Evolutionary conservation across 2,888 invertebrate genomes (phyloP).

Genomic region (Cheilosia soror): DNA sequence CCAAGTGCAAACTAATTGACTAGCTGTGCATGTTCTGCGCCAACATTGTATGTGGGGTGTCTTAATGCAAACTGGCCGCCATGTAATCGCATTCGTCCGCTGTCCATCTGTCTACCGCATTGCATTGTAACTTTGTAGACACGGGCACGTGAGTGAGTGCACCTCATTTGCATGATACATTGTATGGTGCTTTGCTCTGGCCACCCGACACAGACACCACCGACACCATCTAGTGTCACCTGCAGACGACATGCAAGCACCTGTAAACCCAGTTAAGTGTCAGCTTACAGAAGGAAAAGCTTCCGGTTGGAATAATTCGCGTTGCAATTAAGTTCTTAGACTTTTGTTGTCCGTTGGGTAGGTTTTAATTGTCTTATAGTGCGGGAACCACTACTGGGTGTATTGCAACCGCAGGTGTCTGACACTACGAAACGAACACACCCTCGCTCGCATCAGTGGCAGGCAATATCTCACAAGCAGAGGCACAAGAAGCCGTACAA

Average conservation of each 20-base stretch:
- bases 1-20: conserved; percentile 64
- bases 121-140: conserved; percentile 15
- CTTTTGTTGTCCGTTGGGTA: conserved; percentile 43
- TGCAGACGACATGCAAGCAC: conserved; percentile 67
- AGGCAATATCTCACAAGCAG: conserved; percentile 46
- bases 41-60: conserved; percentile 49
- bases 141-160: conserved; percentile 43
- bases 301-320: conserved; percentile 75
- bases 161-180: conserved; percentile 44
- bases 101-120: conserved; percentile 5
- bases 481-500: conserved; percentile 64
- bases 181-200: conserved; percentile 25
- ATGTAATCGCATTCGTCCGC: conserved; percentile 29
- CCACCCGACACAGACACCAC: conserved; percentile 13
- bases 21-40: conserved; percentile 44
- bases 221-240: conserved; percentile 43
- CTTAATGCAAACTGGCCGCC: conserved; percentile 24
- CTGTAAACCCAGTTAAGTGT: conserved; percentile 74
- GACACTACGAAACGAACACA: conserved; percentile 23
- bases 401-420: conserved; percentile 53
- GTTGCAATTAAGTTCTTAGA: conserved; percentile 70
- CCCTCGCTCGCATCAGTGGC: conserved; percentile 32
- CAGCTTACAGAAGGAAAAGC: conserved; percentile 70
- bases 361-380: conserved; percentile 62
- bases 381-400: not conserved